Evolutionary conservation across 2,113 vertebrate species (phyloP).

Genomic region (Choloepus hoffmanni): DNA sequence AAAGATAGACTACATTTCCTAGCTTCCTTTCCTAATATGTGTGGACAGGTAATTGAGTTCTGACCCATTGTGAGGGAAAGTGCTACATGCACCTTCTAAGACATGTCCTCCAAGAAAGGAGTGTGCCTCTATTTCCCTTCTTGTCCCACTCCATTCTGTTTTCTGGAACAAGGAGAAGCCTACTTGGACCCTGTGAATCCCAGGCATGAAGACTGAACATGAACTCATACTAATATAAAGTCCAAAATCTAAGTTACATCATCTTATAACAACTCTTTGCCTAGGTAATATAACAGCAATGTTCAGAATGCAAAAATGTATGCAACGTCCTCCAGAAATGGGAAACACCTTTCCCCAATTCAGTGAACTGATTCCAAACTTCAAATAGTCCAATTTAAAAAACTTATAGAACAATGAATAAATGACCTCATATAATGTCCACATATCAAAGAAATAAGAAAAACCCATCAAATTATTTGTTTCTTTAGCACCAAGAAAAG

Average conservation of each 20-base stretch:
- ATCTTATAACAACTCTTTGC: background rate
- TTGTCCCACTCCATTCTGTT: accelerated
- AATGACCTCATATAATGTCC: background rate
- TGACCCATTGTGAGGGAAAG: background rate
- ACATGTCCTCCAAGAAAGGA: background rate
- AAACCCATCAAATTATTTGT: slow-evolving; percentile 4
- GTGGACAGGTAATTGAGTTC: background rate
- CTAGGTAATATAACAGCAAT: background rate
- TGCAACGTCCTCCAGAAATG: background rate
- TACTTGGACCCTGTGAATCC: background rate
- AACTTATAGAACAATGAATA: background rate
- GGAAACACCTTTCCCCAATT: background rate
- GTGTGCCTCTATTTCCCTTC: no score
- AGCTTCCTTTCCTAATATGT: background rate
- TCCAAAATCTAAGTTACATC: background rate
- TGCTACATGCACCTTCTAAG: background rate
- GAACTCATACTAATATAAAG: background rate
- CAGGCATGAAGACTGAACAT: background rate
- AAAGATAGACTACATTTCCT: background rate
- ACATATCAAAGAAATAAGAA: slow-evolving; percentile 24
- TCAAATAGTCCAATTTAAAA: background rate
- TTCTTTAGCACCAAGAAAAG: slow-evolving; percentile 38
- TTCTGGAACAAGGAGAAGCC: background rate
- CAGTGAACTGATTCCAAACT: slow-evolving; percentile 36
- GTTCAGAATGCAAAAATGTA: background rate